These are phyloP conservation scores for Hapalemur alaotrensis DNA, from an alignment of 2,797 vertebrate genomes.

Conservation along the genomic window DNA sequence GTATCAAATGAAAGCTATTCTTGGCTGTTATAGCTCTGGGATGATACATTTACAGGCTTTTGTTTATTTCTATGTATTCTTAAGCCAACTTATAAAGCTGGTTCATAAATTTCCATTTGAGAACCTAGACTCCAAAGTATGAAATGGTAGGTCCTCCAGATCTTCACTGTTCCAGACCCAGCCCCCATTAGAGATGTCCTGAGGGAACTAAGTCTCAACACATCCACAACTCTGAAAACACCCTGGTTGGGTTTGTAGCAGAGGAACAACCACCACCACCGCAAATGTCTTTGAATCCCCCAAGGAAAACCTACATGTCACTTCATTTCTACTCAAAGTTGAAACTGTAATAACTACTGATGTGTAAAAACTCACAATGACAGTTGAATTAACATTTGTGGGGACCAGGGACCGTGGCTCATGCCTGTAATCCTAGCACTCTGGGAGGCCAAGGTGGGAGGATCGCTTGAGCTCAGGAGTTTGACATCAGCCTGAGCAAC, in stretches of 20 bases:
- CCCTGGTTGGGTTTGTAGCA: neutral
- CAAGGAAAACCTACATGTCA: conserved; percentile 25
- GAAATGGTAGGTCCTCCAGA: neutral
- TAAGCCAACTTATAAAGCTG: neutral
- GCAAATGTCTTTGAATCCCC: neutral
- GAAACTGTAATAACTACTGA: neutral
- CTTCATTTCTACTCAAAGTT: neutral
- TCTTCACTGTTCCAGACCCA: neutral
- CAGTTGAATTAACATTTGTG: conserved; percentile 40
- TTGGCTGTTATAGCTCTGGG: neutral
- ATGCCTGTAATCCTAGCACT: too few species aligned
- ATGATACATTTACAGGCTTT: neutral
- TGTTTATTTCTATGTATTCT: neutral
- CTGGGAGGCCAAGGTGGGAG: too few species aligned
- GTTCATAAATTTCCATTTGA: neutral
- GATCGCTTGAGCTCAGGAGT: too few species aligned
- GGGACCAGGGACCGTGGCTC: neutral
- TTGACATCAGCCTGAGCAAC: too few species aligned
- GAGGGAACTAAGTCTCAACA: neutral
- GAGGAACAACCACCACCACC: neutral
- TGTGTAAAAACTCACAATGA: neutral
- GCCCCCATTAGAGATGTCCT: neutral
- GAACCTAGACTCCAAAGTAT: neutral
- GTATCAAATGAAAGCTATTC: neutral
- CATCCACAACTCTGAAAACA: neutral